Percentiles rank a stretch among this genome's conserved stretches.
Conservation (phyloP, 2,113 vertebrate species). For the Halichoerus grypus region DNA sequence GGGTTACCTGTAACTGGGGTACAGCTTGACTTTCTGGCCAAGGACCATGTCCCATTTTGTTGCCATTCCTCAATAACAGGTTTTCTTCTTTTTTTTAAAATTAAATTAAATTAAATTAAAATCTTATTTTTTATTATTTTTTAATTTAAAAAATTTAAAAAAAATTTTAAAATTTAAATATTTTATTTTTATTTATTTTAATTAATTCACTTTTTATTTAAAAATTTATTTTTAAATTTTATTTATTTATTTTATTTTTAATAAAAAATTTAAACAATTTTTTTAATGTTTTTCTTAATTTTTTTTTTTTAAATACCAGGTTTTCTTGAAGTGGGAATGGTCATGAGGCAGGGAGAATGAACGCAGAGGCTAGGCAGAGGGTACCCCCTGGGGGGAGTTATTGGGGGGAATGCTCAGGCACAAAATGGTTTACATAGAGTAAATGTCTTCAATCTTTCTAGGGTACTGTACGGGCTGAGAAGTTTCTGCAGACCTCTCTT, state of each 20-base stretch:
- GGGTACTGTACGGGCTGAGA: neutral
- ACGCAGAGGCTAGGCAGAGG: neutral
- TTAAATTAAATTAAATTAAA: neutral
- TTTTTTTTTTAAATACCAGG: neutral
- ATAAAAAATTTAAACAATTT: too few relatives aligned
- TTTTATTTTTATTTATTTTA: neutral
- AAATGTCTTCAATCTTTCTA: neutral
- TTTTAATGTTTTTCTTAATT: too few relatives aligned
- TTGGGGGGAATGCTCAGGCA: neutral
- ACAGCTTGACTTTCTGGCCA: neutral
- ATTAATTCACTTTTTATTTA: neutral
- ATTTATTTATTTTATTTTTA: too few relatives aligned
- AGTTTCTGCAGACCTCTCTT: neutral
- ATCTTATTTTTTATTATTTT: neutral
- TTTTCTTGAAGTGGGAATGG: neutral
- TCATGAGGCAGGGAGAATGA: neutral
- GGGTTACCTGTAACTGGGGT: neutral
- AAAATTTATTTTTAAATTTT: neutral
- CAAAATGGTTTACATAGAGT: neutral
- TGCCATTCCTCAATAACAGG: neutral
- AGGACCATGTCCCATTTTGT: neutral
- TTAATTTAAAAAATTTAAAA: neutral
- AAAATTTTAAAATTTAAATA: neutral
- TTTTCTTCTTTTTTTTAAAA: neutral
- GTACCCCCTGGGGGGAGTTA: neutral